phyloP scores from a whole-genome alignment of 2,113 vertebrate species.

The Rutilus rutilus region DNA sequence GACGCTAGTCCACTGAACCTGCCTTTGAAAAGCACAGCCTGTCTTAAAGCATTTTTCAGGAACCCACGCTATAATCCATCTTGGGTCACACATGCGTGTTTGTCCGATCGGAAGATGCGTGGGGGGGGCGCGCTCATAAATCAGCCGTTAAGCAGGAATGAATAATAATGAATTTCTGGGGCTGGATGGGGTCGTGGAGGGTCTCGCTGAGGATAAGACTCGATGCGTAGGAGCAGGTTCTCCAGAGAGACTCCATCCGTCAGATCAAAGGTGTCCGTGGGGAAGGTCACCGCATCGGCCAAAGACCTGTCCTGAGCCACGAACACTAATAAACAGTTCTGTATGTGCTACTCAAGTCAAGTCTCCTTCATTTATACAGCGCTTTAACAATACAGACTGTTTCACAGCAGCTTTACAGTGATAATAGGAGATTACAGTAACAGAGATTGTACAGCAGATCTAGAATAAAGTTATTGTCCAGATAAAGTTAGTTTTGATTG shows the following conservation, averaged over 20 bases:
- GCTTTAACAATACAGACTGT: no score
- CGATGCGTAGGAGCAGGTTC: constrained; percentile 76
- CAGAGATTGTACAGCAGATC: no score
- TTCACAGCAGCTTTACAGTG: no score
- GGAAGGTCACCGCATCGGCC: constrained; percentile 73
- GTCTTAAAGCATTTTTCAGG: constrained; percentile 59
- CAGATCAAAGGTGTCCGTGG: constrained; percentile 76
- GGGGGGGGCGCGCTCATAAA: constrained; percentile 70
- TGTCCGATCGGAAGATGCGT: constrained; percentile 57
- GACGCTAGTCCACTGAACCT: constrained; percentile 42
- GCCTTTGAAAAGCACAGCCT: constrained; percentile 71
- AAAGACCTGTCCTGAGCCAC: constrained; percentile 60
- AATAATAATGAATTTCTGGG: constrained; percentile 70
- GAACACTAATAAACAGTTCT: constrained; percentile 30
- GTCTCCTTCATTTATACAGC: no score
- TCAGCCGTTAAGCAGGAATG: constrained; percentile 76
- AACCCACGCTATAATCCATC: constrained; percentile 72
- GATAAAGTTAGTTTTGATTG: no score
- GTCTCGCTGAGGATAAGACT: constrained; percentile 73
- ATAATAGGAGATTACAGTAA: no score
- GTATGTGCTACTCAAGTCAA: no score
- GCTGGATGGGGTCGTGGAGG: constrained; percentile 56
- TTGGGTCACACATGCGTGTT: constrained; percentile 70
- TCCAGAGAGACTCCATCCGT: constrained; percentile 74
- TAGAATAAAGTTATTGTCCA: no score